Base-by-base conservation (phyloP, 2,888 invertebrate species). In the Nemapogon koenigi region DNA sequence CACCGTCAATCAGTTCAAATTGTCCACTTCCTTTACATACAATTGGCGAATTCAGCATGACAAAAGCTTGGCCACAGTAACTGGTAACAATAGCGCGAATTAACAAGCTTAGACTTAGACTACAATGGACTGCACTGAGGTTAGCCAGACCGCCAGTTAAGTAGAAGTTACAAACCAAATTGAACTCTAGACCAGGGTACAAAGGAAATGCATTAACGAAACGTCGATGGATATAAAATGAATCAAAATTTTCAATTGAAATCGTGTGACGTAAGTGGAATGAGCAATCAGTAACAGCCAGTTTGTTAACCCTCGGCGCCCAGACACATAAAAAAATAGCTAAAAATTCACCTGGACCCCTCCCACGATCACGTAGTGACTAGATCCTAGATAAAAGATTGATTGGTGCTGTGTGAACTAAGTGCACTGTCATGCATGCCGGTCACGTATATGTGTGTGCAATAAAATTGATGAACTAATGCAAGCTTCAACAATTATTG, bases 261-360 rank as follows among this genome's bases (percentile, higher is more conserved):
- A 70, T 66, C 61, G 28, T 70, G 69, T 72, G 75, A 70, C 73
- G 70, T 69, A 75, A 75, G 71, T 69, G 60, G 72, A 70, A 75
- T 73, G 68, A 75, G 68, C 75, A 71, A 75, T 75, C 75, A 69
- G 61, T 61, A 62, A 55, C 48, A 28, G 17, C 52, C 61, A 69
- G 76, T 72, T 73, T 64, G 59, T 72, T 71, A 60, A 76, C 75
- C 76, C 56, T 62, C 50, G 48, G 56, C 59, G 57, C 60, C n/a
- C 67, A 75, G 75, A 75, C 75, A 66, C 65, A 75, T 73, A 76
- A 76, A 76, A 76, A 76, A n/a, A n/a, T n/a, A n/a, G 65, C 68
- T 60, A 71, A 57, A 72, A 66, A 67, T 69, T 59, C 56, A 68
- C 60, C 19, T 10, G 19, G 19, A 33, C 11, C 33, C 33, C 33